phyloP scores from a whole-genome alignment of 2,113 vertebrate genomes.

The Tylochromis polylepis region DNA sequence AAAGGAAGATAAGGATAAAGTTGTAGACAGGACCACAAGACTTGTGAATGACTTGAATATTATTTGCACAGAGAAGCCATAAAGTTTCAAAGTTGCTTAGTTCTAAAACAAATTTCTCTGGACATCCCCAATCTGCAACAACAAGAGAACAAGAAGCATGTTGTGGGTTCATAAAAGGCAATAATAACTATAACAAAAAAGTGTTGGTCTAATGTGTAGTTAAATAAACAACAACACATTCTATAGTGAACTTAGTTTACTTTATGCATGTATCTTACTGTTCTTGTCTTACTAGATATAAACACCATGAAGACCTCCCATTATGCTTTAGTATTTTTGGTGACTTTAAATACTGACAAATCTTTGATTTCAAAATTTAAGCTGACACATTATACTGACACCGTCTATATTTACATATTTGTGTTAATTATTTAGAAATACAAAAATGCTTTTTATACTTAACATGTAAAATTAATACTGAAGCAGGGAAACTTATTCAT shows the following conservation, averaged over 20 bases:
- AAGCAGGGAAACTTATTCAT: not conserved
- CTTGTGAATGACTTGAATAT: too few species aligned
- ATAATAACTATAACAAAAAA: not conserved
- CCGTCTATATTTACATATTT: not conserved
- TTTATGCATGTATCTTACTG: not conserved
- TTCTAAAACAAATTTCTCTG: too few species aligned
- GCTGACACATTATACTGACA: not conserved
- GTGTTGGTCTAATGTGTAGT: not conserved
- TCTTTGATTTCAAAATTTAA: not conserved
- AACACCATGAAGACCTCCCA: not conserved
- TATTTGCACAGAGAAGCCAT: too few species aligned
- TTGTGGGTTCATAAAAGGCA: not conserved
- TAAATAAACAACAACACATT: not conserved
- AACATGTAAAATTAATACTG: not conserved
- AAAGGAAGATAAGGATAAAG: too few species aligned
- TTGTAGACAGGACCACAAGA: too few species aligned
- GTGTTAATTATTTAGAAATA: not conserved
- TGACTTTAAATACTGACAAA: not conserved
- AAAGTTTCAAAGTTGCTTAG: too few species aligned
- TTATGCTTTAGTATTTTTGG: not conserved
- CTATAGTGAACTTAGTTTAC: not conserved
- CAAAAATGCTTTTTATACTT: not conserved
- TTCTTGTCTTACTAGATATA: not conserved
- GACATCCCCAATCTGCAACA: too few species aligned
- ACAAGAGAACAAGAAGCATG: not conserved